Conservation (phyloP, 2,888 invertebrate genomes). For the Alcis repandata region DNA sequence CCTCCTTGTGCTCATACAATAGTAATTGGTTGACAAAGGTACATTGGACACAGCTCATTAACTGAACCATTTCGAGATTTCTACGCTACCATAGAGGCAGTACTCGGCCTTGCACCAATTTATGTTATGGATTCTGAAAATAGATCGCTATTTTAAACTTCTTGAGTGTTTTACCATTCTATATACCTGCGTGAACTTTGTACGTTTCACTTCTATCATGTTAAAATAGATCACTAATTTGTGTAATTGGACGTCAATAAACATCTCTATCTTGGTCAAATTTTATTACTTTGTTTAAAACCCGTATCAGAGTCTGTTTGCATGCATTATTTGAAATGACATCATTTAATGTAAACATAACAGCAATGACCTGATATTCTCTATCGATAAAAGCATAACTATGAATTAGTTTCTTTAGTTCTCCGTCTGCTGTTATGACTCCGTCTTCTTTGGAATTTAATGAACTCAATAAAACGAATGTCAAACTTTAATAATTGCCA, state of each 20-base stretch:
- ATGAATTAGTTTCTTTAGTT: not conserved
- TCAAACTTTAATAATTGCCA: too few species aligned
- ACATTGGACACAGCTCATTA: not conserved
- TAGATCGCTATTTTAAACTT: constrained; percentile 39
- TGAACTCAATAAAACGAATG: too few species aligned
- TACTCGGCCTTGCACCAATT: constrained; percentile 39
- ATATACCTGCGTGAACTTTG: constrained; percentile 8
- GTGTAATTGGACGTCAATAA: not conserved
- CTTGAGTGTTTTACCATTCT: constrained; percentile 34
- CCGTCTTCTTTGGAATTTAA: not conserved
- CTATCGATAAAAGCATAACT: constrained; percentile 2
- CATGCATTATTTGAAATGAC: constrained; percentile 1
- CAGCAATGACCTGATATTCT: constrained; percentile 10
- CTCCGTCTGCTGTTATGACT: not conserved
- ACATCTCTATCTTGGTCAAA: constrained; percentile 1
- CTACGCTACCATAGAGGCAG: constrained; percentile 1
- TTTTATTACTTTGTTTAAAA: not conserved
- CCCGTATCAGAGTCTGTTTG: not conserved
- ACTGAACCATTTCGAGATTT: not conserved
- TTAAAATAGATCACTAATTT: not conserved
- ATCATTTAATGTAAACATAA: constrained; percentile 11
- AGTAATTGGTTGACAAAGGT: too few species aligned
- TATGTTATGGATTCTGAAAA: constrained; percentile 35
- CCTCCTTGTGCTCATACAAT: too few species aligned
- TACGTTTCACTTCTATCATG: not conserved